phyloP scores from a whole-genome alignment of 2,888 invertebrate genomes.

The Allolobophora icterica region DNA sequence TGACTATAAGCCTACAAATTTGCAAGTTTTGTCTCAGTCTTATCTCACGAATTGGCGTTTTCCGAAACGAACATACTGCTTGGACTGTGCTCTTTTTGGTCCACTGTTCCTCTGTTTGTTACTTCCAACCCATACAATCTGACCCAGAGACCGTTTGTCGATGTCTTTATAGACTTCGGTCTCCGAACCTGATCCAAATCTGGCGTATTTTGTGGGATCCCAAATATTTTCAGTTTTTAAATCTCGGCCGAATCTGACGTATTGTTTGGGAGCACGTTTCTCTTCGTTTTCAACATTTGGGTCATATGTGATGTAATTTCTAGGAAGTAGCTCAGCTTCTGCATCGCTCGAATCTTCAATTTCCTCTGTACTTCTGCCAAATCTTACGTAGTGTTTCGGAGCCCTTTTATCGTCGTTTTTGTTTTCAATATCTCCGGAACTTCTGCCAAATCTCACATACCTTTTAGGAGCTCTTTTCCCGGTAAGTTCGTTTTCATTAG shows the following conservation, averaged over 20 bases:
- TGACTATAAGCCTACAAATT: background rate
- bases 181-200: background rate
- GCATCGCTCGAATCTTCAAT: background rate
- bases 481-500: background rate
- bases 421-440: background rate
- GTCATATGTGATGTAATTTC: background rate
- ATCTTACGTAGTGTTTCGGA: background rate
- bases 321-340: background rate
- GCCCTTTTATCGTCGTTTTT: background rate
- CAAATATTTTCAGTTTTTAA: too few relatives aligned
- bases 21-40: background rate
- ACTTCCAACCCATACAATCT: background rate
- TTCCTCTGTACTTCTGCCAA: background rate
- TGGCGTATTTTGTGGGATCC: background rate
- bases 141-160: background rate
- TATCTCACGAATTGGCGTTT: conserved; percentile 5
- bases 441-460: background rate
- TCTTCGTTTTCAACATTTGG: too few relatives aligned
- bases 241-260: background rate
- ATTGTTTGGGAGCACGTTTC: too few relatives aligned
- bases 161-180: background rate
- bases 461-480: background rate
- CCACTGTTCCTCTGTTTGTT: background rate
- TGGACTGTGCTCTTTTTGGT: background rate
- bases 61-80: conserved; percentile 24